A percentile compares a stretch with the other conserved stretches of the same genome.
Conservation (phyloP, 1,140 invertebrate genomes). For the Tribolium madens region DNA sequence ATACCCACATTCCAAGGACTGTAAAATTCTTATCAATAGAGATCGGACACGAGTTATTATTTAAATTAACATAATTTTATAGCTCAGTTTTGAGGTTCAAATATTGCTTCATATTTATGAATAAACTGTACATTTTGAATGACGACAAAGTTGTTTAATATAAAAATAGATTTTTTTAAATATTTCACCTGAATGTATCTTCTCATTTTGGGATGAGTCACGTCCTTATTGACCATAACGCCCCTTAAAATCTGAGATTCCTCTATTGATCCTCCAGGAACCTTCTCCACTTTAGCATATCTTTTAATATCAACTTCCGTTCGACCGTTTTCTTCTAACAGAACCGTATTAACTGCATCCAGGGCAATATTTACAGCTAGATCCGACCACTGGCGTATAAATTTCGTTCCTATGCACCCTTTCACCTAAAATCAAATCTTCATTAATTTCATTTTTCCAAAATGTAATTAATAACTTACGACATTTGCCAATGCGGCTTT, state of each 20-base stretch:
- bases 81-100: no score
- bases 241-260: constrained; percentile 95
- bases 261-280: constrained; percentile 96
- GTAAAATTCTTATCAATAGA: no score
- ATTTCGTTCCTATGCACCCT: constrained; percentile 98
- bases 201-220: constrained; percentile 97
- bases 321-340: constrained; percentile 88
- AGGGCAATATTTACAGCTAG: constrained; percentile 95
- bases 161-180: no score
- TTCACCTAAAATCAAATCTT: constrained; percentile 72
- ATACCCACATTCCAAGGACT: no score
- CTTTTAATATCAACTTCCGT: constrained; percentile 98
- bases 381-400: constrained; percentile 94
- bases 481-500: constrained; percentile 87
- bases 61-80: no score
- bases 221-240: constrained; percentile 99
- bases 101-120: no score
- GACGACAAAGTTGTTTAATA: no score
- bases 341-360: constrained; percentile 93
- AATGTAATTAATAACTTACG: constrained; percentile 64
- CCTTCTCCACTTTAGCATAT: constrained; percentile 97
- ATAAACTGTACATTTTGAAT: no score
- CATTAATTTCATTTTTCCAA: neutral
- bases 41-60: no score
- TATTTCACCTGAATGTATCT: constrained; percentile 82